A percentile compares a stretch with the other conserved stretches of the same genome.
phyloP scores from a whole-genome alignment of 2,113 vertebrate species.

The Mugil cephalus region DNA sequence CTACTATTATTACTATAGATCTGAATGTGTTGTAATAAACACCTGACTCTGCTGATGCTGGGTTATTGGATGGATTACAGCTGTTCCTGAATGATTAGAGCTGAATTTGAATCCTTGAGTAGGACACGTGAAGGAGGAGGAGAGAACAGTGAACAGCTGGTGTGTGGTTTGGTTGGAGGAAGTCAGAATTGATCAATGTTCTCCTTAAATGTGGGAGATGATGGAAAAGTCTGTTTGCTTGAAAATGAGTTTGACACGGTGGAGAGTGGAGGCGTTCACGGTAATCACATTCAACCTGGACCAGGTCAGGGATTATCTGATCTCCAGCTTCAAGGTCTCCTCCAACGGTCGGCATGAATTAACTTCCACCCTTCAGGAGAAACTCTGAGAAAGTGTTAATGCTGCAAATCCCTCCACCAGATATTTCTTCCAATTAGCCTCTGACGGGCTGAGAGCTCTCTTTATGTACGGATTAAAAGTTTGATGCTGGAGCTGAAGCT shows the following conservation, averaged over 20 bases:
- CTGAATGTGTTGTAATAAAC: too few relatives aligned
- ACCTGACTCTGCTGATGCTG: too few relatives aligned
- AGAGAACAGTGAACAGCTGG: too few relatives aligned
- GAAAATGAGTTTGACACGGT: constrained; percentile 38
- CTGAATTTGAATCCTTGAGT: too few relatives aligned
- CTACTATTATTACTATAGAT: too few relatives aligned
- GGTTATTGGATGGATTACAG: too few relatives aligned
- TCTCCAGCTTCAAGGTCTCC: constrained; percentile 28
- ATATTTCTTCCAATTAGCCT: constrained; percentile 63
- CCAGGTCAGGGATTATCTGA: constrained; percentile 44
- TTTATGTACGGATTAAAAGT: not conserved
- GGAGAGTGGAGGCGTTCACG: constrained; percentile 4
- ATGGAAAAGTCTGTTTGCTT: constrained; percentile 5
- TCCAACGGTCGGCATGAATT: constrained; percentile 20
- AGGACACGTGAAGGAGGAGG: too few relatives aligned
- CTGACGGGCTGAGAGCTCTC: constrained; percentile 28
- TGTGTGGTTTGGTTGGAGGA: too few relatives aligned
- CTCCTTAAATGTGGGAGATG: not conserved
- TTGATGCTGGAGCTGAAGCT: too few relatives aligned
- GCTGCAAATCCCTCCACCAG: constrained; percentile 27
- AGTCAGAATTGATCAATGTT: too few relatives aligned
- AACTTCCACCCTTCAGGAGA: constrained; percentile 18
- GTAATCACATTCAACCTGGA: constrained; percentile 49
- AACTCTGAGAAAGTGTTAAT: constrained; percentile 13
- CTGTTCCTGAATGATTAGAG: too few relatives aligned